A percentile compares a stretch with the other conserved stretches of the same genome.
Evolutionary conservation across 1,140 invertebrate species (phyloP).

Genomic region (Cherax destructor): DNA sequence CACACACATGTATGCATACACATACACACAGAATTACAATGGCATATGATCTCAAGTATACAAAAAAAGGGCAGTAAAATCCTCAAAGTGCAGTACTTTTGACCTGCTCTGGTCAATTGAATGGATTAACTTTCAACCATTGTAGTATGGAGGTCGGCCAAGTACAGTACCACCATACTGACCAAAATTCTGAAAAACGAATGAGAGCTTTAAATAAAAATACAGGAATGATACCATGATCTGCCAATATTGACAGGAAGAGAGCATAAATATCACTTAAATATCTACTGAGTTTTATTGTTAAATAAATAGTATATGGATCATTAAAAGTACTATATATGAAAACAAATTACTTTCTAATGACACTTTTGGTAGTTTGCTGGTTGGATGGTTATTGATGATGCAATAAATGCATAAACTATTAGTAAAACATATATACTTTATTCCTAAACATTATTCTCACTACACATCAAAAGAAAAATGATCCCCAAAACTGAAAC

Average conservation of each 20-base stretch:
- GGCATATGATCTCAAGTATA: too few relatives aligned
- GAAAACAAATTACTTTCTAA: background rate
- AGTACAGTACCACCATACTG: background rate
- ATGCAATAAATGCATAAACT: background rate
- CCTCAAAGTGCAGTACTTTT: too few relatives aligned
- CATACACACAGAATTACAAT: too few relatives aligned
- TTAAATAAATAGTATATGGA: constrained; percentile 3
- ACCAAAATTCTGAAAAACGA: background rate
- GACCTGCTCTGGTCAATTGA: too few relatives aligned
- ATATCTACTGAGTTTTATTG: constrained; percentile 9
- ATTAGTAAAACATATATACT: constrained; percentile 7
- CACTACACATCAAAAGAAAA: background rate
- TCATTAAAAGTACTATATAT: constrained; percentile 3
- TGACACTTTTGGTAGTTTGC: background rate
- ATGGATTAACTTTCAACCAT: background rate
- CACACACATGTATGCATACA: too few relatives aligned
- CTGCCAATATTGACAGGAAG: background rate
- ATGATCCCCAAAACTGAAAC: background rate
- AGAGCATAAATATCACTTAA: background rate
- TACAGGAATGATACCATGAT: background rate
- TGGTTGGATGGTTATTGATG: background rate
- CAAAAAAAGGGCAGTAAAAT: too few relatives aligned
- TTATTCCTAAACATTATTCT: background rate
- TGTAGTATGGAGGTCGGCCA: background rate
- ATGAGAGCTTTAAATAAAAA: background rate